Conservation (phyloP, 92 coral and sea anemone species). For the Blastomussa wellsi region DNA sequence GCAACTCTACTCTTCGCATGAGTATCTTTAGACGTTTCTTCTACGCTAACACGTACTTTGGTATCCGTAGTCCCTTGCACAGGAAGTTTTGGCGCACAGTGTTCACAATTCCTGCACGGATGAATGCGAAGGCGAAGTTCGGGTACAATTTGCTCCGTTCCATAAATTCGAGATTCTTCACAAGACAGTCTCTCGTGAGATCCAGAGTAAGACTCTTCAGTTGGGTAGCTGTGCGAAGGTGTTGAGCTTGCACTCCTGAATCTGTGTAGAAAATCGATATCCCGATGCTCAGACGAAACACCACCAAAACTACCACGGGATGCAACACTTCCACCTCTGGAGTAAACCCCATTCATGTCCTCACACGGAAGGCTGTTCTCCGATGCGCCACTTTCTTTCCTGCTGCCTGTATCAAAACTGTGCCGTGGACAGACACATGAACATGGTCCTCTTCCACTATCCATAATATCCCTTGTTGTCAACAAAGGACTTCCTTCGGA, state of each 20-base stretch:
- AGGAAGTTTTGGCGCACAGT: constrained; percentile 4
- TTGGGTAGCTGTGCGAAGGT: constrained; percentile 12
- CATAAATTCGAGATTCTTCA: constrained; percentile 22
- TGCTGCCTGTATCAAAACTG: constrained; percentile 1
- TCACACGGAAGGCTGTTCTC: constrained; percentile 7
- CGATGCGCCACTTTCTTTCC: constrained; percentile 20
- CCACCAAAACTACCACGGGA: background rate
- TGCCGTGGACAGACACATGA: background rate
- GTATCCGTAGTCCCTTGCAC: background rate
- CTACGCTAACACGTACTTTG: background rate
- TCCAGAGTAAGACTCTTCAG: constrained; percentile 1
- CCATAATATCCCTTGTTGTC: background rate
- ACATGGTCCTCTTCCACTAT: background rate
- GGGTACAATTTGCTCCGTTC: constrained; percentile 28
- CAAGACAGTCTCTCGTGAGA: constrained; percentile 17
- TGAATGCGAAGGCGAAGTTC: background rate
- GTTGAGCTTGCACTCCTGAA: background rate
- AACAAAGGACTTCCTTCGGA: constrained; percentile 13
- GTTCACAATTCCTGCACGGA: constrained; percentile 10
- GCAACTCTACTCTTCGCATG: background rate
- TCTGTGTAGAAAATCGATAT: background rate
- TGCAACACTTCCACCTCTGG: background rate
- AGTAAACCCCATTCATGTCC: background rate
- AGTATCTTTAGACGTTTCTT: constrained; percentile 8
- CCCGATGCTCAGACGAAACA: background rate